Evolutionary conservation across 2,888 invertebrate species (phyloP), one percentile per base, ranked within the genome.

Genomic region (Girardia tigrina): DNA sequence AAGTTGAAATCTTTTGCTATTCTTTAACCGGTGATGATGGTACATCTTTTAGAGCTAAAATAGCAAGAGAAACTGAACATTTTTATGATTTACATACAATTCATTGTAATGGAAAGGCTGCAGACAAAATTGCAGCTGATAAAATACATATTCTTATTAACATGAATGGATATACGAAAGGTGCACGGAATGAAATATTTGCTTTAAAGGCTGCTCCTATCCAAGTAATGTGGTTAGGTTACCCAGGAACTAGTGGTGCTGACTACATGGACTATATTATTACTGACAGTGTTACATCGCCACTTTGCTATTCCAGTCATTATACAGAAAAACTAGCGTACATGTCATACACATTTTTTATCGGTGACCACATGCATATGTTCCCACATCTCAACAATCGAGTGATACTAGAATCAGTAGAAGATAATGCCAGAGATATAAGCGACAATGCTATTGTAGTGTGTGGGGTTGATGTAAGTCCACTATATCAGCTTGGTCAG

Each of bases 161-260:
- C 84, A 95, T 98, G 97, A 98, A 98, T 85, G 97, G 97, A 0
- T 98, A 98, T 83, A 98, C 98, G 0, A 98, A 98, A 85, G 98
- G 98, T 0, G 97, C 98, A 0, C 87, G 95, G 76, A 98, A 98
- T 86, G 98, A 98, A 86, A 94, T 98, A 79, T 98, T 98, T 85
- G 97, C 98, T 16, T 86, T 99, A 74, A 88, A 90, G 80, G 95
- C 97, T 1, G 93, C 95, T 0, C 95, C 98, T 0, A 88, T 98
- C 79, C 98, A 98, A 87, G 91, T 91, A 6, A 98, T 98, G 97
- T 98, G 98, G 98, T 87, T 98, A 28, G 98, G 98, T 0, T 98
- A 98, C 86, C 97, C 98, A 0, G 97, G 95, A 4, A 97, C 97
- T 0, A 94, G 94, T 81, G 98, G 98, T 0, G 95, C 97, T 0